Evolutionary conservation across 2,888 invertebrate genomes (phyloP), one percentile per base, ranked within the genome.

Genomic region (Cephus pulcher): DNA sequence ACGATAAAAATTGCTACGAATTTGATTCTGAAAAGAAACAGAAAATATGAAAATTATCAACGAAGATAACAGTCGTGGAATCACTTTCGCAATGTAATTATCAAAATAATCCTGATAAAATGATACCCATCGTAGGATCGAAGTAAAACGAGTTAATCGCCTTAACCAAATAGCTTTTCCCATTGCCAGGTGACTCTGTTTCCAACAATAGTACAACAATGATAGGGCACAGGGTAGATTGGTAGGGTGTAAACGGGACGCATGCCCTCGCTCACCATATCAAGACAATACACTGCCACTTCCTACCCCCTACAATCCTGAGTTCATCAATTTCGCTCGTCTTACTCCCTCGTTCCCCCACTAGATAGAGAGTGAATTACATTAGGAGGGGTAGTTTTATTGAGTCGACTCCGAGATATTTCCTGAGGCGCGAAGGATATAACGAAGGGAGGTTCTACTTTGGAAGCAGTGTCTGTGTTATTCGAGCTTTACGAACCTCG

Each of bases 311-410:
- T 81, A 80, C 83, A 84, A 86, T 87, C 83, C 76, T 78, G 80
- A 79, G 82, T 86, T 87, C 86, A 86, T 87, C 87, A 86, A 86
- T 87, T 86, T 80, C 78, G 76, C 75, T 78, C 80, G 77, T 75
- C 78, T 71, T 34, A 35, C 80, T 75, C 69, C 74, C 75, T 56
- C 74, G 73, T 40, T 74, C 76, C 74, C 79, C 75, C 76, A 33
- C 78, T 78, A 69, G 34, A 75, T 71, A 69, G 78, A 80, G 81
- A 84, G 82, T 83, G 85, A 87, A 87, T 87, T 86, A 84, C 83
- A 87, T 87, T 86, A 85, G 83, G 82, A 80, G 79, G 80, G 79
- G 82, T 81, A 86, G 84, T 87, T 87, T 87, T 84, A 84, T 86
- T 85, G 82, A 84, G 83, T 84, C 85, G 80, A 82, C 83, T 80